Evolutionary conservation across 2,888 invertebrate genomes (phyloP), one percentile per base, ranked within the genome.

Genomic region (Cyclophora punctaria): DNA sequence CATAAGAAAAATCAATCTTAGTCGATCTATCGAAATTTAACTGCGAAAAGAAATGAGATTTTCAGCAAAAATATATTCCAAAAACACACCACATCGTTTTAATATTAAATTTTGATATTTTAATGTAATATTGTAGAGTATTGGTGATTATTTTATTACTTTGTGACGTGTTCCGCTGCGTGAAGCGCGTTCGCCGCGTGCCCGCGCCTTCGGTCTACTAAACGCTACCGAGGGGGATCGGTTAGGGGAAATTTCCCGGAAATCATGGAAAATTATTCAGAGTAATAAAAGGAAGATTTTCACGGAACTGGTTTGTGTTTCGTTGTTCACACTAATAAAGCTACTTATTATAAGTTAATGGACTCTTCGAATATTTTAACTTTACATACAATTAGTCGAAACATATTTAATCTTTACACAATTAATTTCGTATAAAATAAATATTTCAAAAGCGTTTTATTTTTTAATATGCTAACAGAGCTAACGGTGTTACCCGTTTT

Each of bases 1-100:
- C 62, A 71, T 70, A 72, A 70, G 75, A 81, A 77, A 82, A 83
- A 80, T 82, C 80, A 83, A 82, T 83, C 72, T 69, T 62, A 57
- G 63, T 60, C 67, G 65, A 71, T 73, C 56, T 53, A 63, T 62
- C 51, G 55, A 66, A 67, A 51, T 52, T 50, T 6, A 46, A 53
- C 45, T 44, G 44, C 53, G 51, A 34, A n/a, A n/a, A 48, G 48
- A 49, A 5, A 50, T 48, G 44, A 57, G 53, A 45, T 53, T 51
- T 55, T 50, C 3, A 48, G 1, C 20, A 20, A 50, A 46, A 41
- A 46, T 6, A 46, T 53, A 50, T 5, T 53, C 43, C 3, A 7
- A 46, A 42, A 44, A 45, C 35, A 40, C 66, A 64, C 66, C 66
- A 68, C 60, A 66, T 58, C 53, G 53, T 62, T 65, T 48, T 34